Conservation (phyloP, 2,113 vertebrate species). For the Colistium nudipinnis region DNA sequence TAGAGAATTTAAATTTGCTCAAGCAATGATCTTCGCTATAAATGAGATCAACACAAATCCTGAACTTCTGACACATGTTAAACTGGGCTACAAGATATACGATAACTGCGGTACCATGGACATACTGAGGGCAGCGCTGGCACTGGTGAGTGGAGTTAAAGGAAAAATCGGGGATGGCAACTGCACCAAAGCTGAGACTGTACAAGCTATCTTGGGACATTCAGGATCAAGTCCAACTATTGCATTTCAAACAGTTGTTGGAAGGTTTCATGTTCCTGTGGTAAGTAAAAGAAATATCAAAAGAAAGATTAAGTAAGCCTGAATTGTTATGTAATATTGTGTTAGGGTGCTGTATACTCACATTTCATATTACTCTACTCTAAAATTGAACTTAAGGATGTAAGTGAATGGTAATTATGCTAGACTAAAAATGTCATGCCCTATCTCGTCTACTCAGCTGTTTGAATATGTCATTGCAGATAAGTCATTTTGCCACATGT, state of each 20-base stretch:
- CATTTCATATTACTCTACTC: neutral
- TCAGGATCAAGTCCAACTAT: slow-evolving; percentile 83
- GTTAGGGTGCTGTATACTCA: neutral
- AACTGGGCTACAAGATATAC: slow-evolving; percentile 82
- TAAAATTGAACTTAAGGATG: neutral
- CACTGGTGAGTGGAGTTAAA: slow-evolving; percentile 71
- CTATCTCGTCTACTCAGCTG: neutral
- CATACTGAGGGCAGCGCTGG: slow-evolving; percentile 78
- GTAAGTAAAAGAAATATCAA: slow-evolving; percentile 70
- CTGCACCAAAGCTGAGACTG: slow-evolving; percentile 65
- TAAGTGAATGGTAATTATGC: neutral
- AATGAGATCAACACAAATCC: slow-evolving; percentile 79
- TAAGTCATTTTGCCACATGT: slow-evolving; percentile 85
- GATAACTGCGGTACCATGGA: slow-evolving; percentile 79
- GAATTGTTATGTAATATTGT: neutral
- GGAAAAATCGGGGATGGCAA: slow-evolving; percentile 38
- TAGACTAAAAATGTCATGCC: neutral
- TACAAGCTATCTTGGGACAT: slow-evolving; percentile 81
- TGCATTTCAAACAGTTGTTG: slow-evolving; percentile 71
- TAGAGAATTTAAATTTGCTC: slow-evolving; percentile 82
- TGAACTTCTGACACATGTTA: slow-evolving; percentile 70
- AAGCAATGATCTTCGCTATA: slow-evolving; percentile 81
- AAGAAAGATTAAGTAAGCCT: neutral
- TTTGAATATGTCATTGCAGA: slow-evolving; percentile 60
- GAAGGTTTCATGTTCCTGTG: slow-evolving; percentile 80